Percentiles rank a stretch among this genome's conserved stretches.
phyloP scores from a whole-genome alignment of 2,888 invertebrate genomes.

The Nipponacmea schrenckii region DNA sequence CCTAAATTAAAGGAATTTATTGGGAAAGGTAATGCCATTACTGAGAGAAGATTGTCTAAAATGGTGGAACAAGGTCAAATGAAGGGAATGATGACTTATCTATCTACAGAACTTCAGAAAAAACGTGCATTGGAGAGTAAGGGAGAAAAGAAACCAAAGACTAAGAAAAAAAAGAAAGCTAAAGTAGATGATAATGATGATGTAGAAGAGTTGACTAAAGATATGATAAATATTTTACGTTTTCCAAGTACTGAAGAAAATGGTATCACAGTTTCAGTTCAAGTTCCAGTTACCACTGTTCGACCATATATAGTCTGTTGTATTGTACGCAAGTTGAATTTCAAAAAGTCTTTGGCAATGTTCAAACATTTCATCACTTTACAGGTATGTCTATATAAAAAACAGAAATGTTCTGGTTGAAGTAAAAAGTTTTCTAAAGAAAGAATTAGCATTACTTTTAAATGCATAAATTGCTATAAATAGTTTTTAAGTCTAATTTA shows the following conservation, averaged over 20 bases:
- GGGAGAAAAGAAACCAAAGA: conserved; percentile 45
- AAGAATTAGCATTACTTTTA: too few species aligned
- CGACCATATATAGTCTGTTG: conserved; percentile 81
- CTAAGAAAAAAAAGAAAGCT: conserved; percentile 47
- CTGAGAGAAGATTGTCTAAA: conserved; percentile 80
- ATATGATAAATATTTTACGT: conserved; percentile 54
- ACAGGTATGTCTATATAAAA: conserved; percentile 67
- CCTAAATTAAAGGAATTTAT: conserved; percentile 81
- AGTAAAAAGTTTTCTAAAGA: too few species aligned
- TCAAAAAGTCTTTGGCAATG: conserved; percentile 72
- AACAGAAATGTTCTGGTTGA: too few species aligned
- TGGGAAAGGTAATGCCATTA: conserved; percentile 79
- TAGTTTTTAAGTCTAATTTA: too few species aligned
- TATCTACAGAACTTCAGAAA: conserved; percentile 71
- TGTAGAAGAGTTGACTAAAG: conserved; percentile 68
- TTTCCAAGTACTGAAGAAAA: conserved; percentile 60
- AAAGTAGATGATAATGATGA: conserved; percentile 42
- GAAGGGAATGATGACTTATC: conserved; percentile 81
- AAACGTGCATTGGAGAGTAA: conserved; percentile 38
- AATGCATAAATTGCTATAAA: too few species aligned
- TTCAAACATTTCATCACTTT: conserved; percentile 83
- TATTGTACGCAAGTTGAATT: conserved; percentile 75
- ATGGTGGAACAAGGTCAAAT: conserved; percentile 77
- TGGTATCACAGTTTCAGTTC: conserved; percentile 50
- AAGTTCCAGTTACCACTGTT: conserved; percentile 71